Evolutionary conservation across 1,140 invertebrate species (phyloP).

Genomic region (Arctopsyche grandis): DNA sequence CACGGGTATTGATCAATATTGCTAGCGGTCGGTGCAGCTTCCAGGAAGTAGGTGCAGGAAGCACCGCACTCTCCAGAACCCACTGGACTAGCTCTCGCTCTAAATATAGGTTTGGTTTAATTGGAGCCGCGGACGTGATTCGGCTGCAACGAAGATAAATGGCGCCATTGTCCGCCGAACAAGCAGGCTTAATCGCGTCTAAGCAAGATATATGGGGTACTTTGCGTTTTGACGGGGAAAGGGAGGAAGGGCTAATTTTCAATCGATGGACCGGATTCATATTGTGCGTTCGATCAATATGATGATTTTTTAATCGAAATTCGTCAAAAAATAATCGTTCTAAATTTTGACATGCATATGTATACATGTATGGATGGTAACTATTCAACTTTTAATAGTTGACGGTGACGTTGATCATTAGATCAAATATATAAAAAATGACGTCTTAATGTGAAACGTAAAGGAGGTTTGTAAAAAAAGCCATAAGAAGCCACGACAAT

Average conservation of each 20-base stretch:
- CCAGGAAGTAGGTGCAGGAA: neutral
- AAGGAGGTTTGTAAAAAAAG: no score
- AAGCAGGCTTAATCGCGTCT: neutral
- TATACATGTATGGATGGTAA: no score
- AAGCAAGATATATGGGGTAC: constrained; percentile 5
- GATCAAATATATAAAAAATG: no score
- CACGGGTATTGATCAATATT: neutral
- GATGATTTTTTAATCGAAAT: no score
- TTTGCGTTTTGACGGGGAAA: neutral
- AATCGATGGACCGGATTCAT: neutral
- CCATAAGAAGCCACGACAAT: no score
- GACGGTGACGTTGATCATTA: no score
- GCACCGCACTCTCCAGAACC: no score
- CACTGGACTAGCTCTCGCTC: neutral
- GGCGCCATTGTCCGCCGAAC: constrained; percentile 13
- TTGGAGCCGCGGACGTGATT: constrained; percentile 22
- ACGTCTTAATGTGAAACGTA: no score
- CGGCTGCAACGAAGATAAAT: constrained; percentile 17
- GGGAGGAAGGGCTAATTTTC: neutral
- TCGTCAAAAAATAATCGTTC: no score
- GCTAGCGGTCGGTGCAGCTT: neutral
- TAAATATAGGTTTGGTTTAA: constrained; percentile 24
- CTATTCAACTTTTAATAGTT: no score
- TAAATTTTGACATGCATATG: no score
- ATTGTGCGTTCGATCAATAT: no score